Conservation (phyloP, 92 coral and sea anemone species). For the Epizoanthus rinbou region DNA sequence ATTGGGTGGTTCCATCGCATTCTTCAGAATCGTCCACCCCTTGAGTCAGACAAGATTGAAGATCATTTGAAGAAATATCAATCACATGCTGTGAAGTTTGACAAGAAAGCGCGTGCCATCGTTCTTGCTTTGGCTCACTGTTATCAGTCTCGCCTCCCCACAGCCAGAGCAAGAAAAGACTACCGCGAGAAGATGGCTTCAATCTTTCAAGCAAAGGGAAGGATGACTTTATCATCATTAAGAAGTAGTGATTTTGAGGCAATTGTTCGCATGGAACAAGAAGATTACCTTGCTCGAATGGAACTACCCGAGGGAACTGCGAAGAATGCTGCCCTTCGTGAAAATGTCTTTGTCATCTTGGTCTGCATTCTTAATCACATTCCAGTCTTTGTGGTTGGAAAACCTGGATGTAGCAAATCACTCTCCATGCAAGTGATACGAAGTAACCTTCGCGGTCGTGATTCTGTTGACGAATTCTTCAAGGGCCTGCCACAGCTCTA, state of each 20-base stretch:
- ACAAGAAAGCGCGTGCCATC: conserved; percentile 41
- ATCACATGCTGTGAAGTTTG: conserved; percentile 17
- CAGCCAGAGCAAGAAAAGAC: conserved; percentile 59
- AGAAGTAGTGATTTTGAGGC: conserved; percentile 63
- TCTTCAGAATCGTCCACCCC: conserved; percentile 41
- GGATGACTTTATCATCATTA: not conserved
- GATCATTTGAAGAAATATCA: conserved; percentile 36
- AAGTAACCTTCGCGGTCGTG: conserved; percentile 92
- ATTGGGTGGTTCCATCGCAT: conserved; percentile 76
- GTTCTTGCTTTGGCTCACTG: conserved; percentile 94
- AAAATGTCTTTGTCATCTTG: conserved; percentile 92
- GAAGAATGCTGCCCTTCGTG: conserved; percentile 94
- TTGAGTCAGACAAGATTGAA: conserved; percentile 24
- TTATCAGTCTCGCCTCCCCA: conserved; percentile 87
- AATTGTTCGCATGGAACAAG: conserved; percentile 90
- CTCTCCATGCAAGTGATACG: conserved; percentile 94
- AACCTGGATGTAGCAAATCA: conserved; percentile 98
- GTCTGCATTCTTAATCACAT: conserved; percentile 93
- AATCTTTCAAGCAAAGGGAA: conserved; percentile 45
- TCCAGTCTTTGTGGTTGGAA: conserved; percentile 97
- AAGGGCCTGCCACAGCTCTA: conserved; percentile 87
- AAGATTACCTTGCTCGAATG: conserved; percentile 93
- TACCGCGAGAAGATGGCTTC: conserved; percentile 62
- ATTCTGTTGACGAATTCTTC: conserved; percentile 79
- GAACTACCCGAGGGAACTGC: conserved; percentile 98